Conservation (phyloP, 2,888 invertebrate species). For the Physocephala rufipes region DNA sequence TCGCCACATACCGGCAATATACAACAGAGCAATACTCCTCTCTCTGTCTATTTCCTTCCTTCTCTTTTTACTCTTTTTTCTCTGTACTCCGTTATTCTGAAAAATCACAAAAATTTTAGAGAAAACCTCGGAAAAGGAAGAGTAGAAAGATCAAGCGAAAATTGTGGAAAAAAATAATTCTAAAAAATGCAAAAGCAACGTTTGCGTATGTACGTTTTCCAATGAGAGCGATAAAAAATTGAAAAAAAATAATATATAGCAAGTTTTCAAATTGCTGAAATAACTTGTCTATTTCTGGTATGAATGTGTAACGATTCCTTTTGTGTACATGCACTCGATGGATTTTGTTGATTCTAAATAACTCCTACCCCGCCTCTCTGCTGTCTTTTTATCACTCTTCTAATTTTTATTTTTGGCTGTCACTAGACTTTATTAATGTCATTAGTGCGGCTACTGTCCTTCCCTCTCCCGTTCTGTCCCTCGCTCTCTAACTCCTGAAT, state of each 20-base stretch:
- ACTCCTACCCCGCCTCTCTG: neutral
- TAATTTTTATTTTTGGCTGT: no score
- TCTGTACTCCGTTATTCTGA: no score
- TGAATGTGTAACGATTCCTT: no score
- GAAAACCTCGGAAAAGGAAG: neutral
- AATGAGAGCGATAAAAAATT: no score
- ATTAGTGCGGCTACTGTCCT: neutral
- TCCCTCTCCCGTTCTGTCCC: neutral
- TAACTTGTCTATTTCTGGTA: no score
- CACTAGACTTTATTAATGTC: neutral
- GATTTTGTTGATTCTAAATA: neutral
- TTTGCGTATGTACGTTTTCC: no score
- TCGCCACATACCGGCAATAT: neutral
- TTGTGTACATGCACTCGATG: conserved; percentile 52
- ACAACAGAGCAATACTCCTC: neutral
- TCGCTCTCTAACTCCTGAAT: neutral
- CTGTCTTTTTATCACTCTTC: neutral
- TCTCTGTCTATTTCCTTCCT: no score
- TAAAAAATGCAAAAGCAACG: conserved; percentile 46
- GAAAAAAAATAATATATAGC: no score
- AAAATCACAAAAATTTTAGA: no score
- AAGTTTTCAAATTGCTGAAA: no score
- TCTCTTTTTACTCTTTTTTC: no score
- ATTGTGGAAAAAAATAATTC: conserved; percentile 45
- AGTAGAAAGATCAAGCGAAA: neutral